Base-by-base conservation (phyloP, 2,113 vertebrate species). In the Callochromis pleurospilus region DNA sequence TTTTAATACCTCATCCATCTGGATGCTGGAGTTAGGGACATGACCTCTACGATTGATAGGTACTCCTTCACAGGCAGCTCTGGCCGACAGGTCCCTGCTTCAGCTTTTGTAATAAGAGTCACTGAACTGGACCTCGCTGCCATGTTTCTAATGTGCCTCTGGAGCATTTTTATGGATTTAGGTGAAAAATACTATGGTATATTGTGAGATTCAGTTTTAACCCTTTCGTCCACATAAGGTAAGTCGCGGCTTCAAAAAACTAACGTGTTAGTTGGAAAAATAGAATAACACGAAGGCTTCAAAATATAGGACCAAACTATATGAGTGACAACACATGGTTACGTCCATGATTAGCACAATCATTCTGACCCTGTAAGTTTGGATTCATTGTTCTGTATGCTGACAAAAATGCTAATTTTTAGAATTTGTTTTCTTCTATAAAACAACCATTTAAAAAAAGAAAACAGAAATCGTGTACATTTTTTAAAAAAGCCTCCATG, bases 161-260 rank as follows among this genome's bases (percentile, higher is more conserved):
- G 0, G 14, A 73, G 42, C 14, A 75, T 47, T 75, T 0, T 29
- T 47, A 75, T 75, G 70, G 42, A 47, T 47, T 47, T 29, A 29
- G 24, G 42, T 73, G 21, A 29, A 26, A 47, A 73, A 47, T 73
- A 45, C 24, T 45, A 5, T 11, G 13, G 8, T 14, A 24, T 17
- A 26, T 29, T 73, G 68, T 47, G 21, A 47, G 21, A 29, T 29
- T 75, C 70, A 3, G 70, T 75, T 75, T 75, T 29, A 29, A 75
- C 14, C 9, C 70, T 47, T 29, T 47, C 3, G 9, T 49, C 24
- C 1, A 29, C 0, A 75, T 47, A 12, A 29, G 24, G 14, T 19
- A 75, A 29, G 24, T 11, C 4, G 2, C 3, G 1, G 42, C 0
- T 17, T 1, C 40, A 11, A 47, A 47, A 75, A 19, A 17, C 3